These are phyloP conservation scores for Brienomyrus longianalis DNA, from an alignment of 2,113 vertebrate species.

Conservation along the genomic window DNA sequence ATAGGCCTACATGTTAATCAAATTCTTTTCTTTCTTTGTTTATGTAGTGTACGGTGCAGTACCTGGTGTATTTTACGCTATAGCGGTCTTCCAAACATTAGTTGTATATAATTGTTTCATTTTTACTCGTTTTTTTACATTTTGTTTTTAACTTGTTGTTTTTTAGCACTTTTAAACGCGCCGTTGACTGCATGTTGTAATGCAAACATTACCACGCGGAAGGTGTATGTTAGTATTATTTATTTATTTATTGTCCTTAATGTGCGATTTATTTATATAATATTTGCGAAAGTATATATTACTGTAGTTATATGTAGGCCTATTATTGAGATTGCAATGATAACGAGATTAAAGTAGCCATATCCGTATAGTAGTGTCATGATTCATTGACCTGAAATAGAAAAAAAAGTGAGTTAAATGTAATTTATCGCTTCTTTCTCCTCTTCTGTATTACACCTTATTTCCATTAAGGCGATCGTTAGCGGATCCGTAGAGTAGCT, in stretches of 20 bases:
- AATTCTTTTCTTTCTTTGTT: too few species aligned
- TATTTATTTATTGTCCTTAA: not conserved
- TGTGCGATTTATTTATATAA: not conserved
- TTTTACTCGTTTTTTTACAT: not conserved
- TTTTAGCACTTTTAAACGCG: not conserved
- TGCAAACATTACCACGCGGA: not conserved
- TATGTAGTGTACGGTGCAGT: not conserved
- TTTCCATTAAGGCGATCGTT: not conserved
- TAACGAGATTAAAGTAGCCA: not conserved
- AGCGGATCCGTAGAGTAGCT: not conserved
- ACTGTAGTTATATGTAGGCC: not conserved
- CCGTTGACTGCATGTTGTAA: not conserved
- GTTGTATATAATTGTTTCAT: not conserved
- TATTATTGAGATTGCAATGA: not conserved
- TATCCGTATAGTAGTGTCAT: not conserved
- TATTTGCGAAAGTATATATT: not conserved
- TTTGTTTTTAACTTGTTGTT: not conserved
- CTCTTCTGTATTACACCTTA: not conserved
- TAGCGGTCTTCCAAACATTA: not conserved
- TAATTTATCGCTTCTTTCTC: not conserved
- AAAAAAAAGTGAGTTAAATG: not conserved
- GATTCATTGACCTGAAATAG: not conserved
- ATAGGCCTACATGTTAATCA: too few species aligned
- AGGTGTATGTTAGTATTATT: not conserved
- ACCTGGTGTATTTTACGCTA: not conserved